Evolutionary conservation across 2,113 vertebrate genomes (phyloP).

Genomic region (Saimiri boliviensis): DNA sequence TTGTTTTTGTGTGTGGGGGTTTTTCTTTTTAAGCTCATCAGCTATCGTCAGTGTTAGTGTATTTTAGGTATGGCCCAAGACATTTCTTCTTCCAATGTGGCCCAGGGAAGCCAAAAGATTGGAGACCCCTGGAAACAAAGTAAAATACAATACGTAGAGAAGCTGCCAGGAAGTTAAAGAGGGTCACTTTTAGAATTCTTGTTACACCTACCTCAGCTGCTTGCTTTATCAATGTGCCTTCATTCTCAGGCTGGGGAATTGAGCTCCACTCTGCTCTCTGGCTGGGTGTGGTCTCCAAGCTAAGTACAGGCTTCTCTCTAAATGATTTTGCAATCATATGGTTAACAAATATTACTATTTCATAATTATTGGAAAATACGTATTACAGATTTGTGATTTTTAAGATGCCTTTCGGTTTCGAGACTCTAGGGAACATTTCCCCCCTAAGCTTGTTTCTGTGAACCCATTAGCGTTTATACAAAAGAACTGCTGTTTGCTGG

Average conservation of each 20-base stretch:
- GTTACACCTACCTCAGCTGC: conserved; percentile 11
- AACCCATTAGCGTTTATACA: background rate
- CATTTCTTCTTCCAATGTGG: too few relatives aligned
- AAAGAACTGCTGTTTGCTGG: background rate
- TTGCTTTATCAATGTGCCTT: background rate
- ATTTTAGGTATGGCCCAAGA: too few relatives aligned
- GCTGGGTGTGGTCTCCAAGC: background rate
- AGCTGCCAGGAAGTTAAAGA: background rate
- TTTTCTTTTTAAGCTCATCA: too few relatives aligned
- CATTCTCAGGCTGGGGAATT: background rate
- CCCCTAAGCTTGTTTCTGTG: background rate
- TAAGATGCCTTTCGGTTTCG: background rate
- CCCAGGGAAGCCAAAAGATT: too few relatives aligned
- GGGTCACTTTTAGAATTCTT: rapidly evolving
- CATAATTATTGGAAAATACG: background rate
- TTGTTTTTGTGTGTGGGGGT: too few relatives aligned
- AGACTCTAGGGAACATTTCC: background rate
- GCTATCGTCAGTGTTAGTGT: too few relatives aligned
- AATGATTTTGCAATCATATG: background rate
- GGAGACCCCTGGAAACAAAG: background rate
- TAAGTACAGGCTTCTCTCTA: conserved; percentile 21
- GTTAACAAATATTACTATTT: background rate
- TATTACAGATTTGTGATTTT: background rate
- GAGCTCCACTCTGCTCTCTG: background rate
- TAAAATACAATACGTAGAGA: background rate